These are phyloP conservation scores for Lagorchestes hirsutus DNA, from an alignment of 2,797 vertebrate species.

Conservation along the genomic window DNA sequence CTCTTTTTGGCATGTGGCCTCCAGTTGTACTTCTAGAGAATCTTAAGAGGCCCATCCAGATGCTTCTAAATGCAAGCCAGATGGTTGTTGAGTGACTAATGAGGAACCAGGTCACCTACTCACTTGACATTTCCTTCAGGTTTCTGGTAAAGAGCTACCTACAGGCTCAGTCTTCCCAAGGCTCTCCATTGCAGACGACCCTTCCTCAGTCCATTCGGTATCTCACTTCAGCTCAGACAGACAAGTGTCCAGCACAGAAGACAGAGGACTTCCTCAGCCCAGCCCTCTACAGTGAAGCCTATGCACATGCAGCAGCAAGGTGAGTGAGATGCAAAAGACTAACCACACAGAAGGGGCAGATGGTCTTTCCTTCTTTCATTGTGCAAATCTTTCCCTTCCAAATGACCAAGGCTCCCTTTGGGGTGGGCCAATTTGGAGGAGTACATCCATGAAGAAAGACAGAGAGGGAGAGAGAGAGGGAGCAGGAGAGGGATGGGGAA, in stretches of 20 bases:
- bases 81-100: background rate
- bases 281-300: constrained; percentile 83
- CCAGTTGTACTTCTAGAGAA: background rate
- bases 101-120: background rate
- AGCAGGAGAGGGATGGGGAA: background rate
- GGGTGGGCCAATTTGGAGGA: background rate
- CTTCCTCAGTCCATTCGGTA: constrained; percentile 84
- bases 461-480: background rate
- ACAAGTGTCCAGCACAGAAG: constrained; percentile 82
- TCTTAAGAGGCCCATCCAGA: background rate
- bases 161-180: constrained; percentile 68
- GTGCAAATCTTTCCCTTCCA: background rate
- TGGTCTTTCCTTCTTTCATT: background rate
- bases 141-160: constrained; percentile 87
- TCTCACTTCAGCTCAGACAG: constrained; percentile 66
- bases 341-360: background rate
- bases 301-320: constrained; percentile 84
- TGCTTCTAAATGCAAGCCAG: background rate
- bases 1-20: background rate
- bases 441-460: background rate
- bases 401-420: background rate
- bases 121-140: constrained; percentile 71
- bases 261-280: constrained; percentile 85
- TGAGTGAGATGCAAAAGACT: constrained; percentile 63
- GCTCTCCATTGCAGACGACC: constrained; percentile 14